Conservation (phyloP, 2,113 vertebrate species). For the Stigmatopora argus region DNA sequence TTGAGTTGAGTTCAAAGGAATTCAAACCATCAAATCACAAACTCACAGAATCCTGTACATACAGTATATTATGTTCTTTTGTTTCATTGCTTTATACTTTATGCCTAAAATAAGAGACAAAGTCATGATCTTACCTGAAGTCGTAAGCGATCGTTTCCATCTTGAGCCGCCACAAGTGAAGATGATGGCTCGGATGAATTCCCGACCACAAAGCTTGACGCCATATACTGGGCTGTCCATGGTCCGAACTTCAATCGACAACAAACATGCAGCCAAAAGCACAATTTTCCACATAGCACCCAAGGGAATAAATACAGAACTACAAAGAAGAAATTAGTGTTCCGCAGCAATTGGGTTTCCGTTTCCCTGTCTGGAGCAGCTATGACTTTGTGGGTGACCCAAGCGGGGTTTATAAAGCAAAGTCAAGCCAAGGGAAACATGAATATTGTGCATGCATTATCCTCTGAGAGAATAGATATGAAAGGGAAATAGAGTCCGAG, state of each 20-base stretch:
- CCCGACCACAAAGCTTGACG: slow-evolving; percentile 80
- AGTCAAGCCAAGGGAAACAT: slow-evolving; percentile 19
- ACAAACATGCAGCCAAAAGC: slow-evolving; percentile 62
- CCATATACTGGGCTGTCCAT: slow-evolving; percentile 64
- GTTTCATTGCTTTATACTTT: not conserved
- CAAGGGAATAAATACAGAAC: slow-evolving; percentile 4
- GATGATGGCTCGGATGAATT: slow-evolving; percentile 83
- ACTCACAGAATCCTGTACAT: not conserved
- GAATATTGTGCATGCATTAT: slow-evolving; percentile 29
- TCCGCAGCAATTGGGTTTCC: slow-evolving; percentile 24
- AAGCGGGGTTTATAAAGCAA: slow-evolving; percentile 63
- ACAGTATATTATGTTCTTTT: not conserved
- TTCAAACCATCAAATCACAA: not conserved
- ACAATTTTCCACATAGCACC: slow-evolving; percentile 65
- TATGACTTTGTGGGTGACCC: slow-evolving; percentile 42
- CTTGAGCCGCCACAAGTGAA: slow-evolving; percentile 82
- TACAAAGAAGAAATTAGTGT: slow-evolving; percentile 13
- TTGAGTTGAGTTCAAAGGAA: not conserved
- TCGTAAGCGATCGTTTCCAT: slow-evolving; percentile 71
- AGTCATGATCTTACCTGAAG: slow-evolving; percentile 55
- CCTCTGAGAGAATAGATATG: slow-evolving; percentile 43
- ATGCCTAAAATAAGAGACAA: not conserved
- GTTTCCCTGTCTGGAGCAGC: slow-evolving; percentile 29
- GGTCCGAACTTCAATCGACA: slow-evolving; percentile 59
- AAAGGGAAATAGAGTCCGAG: slow-evolving; percentile 54